Evolutionary conservation across 2,888 invertebrate genomes (phyloP), one percentile per base, ranked within the genome.

Genomic region (Suillia variegata): DNA sequence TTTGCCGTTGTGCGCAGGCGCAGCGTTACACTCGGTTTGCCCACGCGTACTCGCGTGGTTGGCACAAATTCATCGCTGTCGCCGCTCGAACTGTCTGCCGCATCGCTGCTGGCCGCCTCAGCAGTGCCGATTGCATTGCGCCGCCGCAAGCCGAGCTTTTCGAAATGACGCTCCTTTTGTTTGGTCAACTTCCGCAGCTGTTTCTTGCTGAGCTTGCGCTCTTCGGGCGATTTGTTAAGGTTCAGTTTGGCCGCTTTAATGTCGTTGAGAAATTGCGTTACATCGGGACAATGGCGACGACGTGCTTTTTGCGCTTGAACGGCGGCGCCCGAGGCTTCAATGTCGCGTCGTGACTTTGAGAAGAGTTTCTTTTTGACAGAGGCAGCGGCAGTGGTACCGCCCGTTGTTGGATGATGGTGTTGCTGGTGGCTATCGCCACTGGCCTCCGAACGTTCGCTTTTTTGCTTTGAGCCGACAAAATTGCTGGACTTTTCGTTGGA

Each of bases 111-210:
- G 4, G 74, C 70, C 56, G 77, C 76, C 24, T 74, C 77, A n/a
- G n/a, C n/a, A n/a, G n/a, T n/a, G 62, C 71, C 75, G 53, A 70
- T 75, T n/a, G n/a, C n/a, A n/a, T n/a, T n/a, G 22, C 74, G 78
- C 47, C 78, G 73, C 10, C 67, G 67, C 26, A 81, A 61, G 0
- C 87, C 87, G 45, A 87, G 74, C 61, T 85, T 85, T 73, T 86
- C 85, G 13, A 87, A 76, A 69, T 87, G 86, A 63, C 85, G 85
- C 63, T 86, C 87, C 80, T 86, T 85, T 55, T 85, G 85, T 54
- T 84, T 84, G 63, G 83, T 83, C 61, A 85, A 75, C 59, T 83
- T 83, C 18, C 80, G 76, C 17, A 75, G 77, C 54, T 83, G 83
- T 58, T 79, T 80, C 55, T 81, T 80, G 59, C 80, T 83, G 1